Percentiles rank a stretch among this genome's conserved stretches.
phyloP scores from a whole-genome alignment of 2,113 vertebrate species.

The Oophaga pumilio region DNA sequence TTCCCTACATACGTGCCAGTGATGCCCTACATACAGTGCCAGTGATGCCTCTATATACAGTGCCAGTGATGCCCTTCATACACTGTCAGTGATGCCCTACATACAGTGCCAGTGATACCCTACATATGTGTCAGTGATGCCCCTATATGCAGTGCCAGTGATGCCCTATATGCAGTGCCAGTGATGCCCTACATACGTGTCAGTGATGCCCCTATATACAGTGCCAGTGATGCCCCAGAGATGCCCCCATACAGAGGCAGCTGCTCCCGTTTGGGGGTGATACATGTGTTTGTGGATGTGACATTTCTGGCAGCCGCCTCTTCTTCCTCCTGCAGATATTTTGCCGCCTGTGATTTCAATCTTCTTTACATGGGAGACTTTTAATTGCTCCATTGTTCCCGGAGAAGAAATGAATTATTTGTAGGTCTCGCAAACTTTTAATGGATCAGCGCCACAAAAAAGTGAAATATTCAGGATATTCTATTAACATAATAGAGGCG shows the following conservation, averaged over 20 bases:
- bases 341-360: slow-evolving; percentile 29
- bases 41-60: neutral
- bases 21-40: neutral
- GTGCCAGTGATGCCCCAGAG: neutral
- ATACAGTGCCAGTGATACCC: neutral
- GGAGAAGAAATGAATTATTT: slow-evolving; percentile 27
- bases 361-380: slow-evolving; percentile 20
- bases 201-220: neutral
- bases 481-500: slow-evolving; percentile 50
- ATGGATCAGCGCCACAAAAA: neutral
- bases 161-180: neutral
- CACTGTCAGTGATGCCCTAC: neutral
- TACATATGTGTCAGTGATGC: neutral
- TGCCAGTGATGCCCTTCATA: neutral
- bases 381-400: slow-evolving; percentile 45
- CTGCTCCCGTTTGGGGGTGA: neutral
- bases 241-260: neutral
- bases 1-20: neutral
- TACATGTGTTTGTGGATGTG: neutral
- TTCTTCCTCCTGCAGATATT: neutral
- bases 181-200: neutral
- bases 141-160: neutral
- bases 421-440: slow-evolving; percentile 29
- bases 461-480: slow-evolving; percentile 46
- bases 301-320: neutral